A percentile compares a stretch with the other conserved stretches of the same genome.
Evolutionary conservation across 2,888 invertebrate genomes (phyloP).

Genomic region (Noctua comes): DNA sequence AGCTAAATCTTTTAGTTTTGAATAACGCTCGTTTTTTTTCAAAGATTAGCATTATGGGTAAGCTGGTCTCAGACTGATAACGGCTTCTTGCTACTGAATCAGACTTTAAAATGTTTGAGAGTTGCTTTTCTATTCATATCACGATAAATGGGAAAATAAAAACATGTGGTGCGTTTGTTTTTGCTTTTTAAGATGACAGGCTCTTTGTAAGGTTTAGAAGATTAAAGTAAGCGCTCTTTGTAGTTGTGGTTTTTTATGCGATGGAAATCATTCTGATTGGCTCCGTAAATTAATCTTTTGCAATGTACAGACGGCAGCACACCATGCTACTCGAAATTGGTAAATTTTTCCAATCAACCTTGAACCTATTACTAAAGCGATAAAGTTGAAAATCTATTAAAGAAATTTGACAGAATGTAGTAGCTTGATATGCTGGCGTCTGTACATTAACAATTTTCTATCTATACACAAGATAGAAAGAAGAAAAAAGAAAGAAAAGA

Average conservation of each 20-base stretch:
- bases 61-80: constrained; percentile 63
- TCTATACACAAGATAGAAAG: not conserved
- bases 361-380: too few relatives aligned
- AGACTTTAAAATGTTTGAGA: constrained; percentile 47
- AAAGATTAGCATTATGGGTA: constrained; percentile 65
- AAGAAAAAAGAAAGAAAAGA: too few relatives aligned
- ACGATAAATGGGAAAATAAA: constrained; percentile 23
- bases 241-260: not conserved
- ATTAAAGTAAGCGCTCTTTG: not conserved
- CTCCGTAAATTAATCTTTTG: not conserved
- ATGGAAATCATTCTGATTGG: not conserved
- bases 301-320: not conserved
- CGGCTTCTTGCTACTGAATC: constrained; percentile 48
- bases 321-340: too few relatives aligned
- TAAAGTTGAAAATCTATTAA: too few relatives aligned
- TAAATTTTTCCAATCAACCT: too few relatives aligned
- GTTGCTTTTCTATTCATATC: constrained; percentile 33
- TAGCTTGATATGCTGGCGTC: too few relatives aligned
- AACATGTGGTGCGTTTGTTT: not conserved
- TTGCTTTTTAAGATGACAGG: constrained; percentile 1
- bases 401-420: too few relatives aligned
- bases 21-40: constrained; percentile 66
- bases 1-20: constrained; percentile 71
- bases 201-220: not conserved
- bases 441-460: not conserved